A percentile compares a stretch with the other conserved stretches of the same genome.
Evolutionary conservation across 2,797 vertebrate species (phyloP).

Genomic region (Ctenopoma kingsleyae): DNA sequence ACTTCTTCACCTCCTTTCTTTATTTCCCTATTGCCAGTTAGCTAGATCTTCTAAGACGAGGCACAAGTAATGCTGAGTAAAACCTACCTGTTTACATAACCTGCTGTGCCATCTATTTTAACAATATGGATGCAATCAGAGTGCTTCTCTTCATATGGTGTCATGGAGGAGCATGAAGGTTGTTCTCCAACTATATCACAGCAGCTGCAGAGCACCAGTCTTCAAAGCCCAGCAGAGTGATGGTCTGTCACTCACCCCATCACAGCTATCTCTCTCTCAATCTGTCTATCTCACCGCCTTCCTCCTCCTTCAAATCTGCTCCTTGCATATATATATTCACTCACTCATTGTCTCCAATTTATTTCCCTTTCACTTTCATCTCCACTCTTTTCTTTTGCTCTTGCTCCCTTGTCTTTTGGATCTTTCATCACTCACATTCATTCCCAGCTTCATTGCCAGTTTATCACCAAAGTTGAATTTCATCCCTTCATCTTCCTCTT

Average conservation of each 20-base stretch:
- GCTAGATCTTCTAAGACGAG: constrained; percentile 5
- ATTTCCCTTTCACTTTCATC: constrained; percentile 42
- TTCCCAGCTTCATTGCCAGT: constrained; percentile 37
- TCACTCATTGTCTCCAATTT: constrained; percentile 4
- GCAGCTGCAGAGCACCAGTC: constrained; percentile 64
- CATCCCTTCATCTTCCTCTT: constrained; percentile 56
- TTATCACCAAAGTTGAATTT: constrained; percentile 65
- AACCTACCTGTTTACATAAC: constrained; percentile 67
- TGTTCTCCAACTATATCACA: constrained; percentile 58
- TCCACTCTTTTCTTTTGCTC: constrained; percentile 23
- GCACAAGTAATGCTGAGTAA: constrained; percentile 24
- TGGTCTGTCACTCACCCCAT: constrained; percentile 76
- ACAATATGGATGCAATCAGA: constrained; percentile 55
- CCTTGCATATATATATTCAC: constrained; percentile 18
- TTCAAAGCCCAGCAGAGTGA: constrained; percentile 73
- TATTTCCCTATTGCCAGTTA: constrained; percentile 59
- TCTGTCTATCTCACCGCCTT: constrained; percentile 8
- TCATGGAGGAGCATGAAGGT: constrained; percentile 39
- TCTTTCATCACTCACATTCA: constrained; percentile 41
- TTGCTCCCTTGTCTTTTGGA: constrained; percentile 29
- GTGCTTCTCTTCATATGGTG: constrained; percentile 53
- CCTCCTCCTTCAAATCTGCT: constrained; percentile 43
- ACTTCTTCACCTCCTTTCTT: constrained; percentile 39
- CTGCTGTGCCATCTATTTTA: constrained; percentile 68
- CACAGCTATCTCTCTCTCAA: constrained; percentile 46